These are phyloP conservation scores for Pyrrhosoma nymphula DNA, from an alignment of 2,888 invertebrate species.

Conservation along the genomic window DNA sequence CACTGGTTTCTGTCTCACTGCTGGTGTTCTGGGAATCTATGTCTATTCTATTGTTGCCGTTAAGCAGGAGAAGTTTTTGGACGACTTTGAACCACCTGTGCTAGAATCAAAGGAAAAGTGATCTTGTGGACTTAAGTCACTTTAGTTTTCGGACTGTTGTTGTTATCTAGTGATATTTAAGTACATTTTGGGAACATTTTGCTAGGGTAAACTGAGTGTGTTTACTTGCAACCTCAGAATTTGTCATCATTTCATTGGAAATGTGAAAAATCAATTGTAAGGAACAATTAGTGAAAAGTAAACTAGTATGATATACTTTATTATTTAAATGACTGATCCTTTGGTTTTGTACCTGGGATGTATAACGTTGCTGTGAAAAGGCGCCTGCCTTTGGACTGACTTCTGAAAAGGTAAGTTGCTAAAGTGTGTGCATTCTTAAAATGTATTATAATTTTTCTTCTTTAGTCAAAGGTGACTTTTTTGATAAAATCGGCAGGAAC, in stretches of 20 bases:
- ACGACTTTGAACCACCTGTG: slow-evolving; percentile 92
- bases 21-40: slow-evolving; percentile 88
- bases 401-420: too few species aligned
- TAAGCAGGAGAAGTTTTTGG: slow-evolving; percentile 94
- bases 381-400: too few species aligned
- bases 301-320: not conserved
- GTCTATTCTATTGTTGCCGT: slow-evolving; percentile 91
- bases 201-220: not conserved
- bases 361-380: too few species aligned
- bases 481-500: too few species aligned
- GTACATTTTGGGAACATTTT: not conserved
- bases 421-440: too few species aligned
- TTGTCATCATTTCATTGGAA: slow-evolving; percentile 69
- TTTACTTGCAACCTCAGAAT: slow-evolving; percentile 62
- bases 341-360: not conserved
- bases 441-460: too few species aligned
- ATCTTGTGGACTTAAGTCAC: not conserved
- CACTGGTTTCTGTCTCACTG: slow-evolving; percentile 84
- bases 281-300: not conserved
- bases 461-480: too few species aligned
- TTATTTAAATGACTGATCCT: not conserved
- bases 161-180: not conserved
- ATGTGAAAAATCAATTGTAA: not conserved
- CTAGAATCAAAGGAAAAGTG: slow-evolving; percentile 27
- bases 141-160: too few species aligned